Percentiles rank a stretch among this genome's conserved stretches.
Conservation (phyloP, 2,888 invertebrate genomes). For the Ptychoptera albimana region DNA sequence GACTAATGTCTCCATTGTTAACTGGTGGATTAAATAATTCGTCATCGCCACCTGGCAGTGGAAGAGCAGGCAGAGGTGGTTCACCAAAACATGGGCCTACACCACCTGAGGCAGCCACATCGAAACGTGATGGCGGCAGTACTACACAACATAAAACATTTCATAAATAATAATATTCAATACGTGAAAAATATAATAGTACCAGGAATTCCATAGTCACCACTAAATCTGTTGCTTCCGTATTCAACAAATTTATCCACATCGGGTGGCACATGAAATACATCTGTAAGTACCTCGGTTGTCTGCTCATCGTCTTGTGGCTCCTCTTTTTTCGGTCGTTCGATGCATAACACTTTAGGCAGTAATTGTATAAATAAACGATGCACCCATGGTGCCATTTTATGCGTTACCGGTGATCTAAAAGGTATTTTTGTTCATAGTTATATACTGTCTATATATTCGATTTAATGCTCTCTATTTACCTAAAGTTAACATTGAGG, state of each 20-base stretch:
- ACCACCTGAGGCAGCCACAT: slow-evolving; percentile 48
- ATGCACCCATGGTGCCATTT: slow-evolving; percentile 83
- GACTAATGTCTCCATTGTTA: slow-evolving; percentile 34
- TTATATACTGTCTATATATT: neutral
- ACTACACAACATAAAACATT: slow-evolving; percentile 19
- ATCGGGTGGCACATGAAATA: slow-evolving; percentile 51
- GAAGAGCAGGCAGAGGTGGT: slow-evolving; percentile 49
- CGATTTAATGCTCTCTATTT: slow-evolving; percentile 8
- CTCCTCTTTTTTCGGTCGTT: slow-evolving; percentile 70
- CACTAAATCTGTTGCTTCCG: slow-evolving; percentile 42
- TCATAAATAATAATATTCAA: slow-evolving; percentile 1
- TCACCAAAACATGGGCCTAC: slow-evolving; percentile 49
- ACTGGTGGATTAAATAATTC: slow-evolving; percentile 64
- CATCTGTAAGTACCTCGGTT: slow-evolving; percentile 60
- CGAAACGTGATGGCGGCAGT: slow-evolving; percentile 36
- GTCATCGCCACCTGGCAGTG: slow-evolving; percentile 62
- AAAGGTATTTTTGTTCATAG: neutral
- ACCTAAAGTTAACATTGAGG: slow-evolving; percentile 77
- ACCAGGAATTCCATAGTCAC: slow-evolving; percentile 58
- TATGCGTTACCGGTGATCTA: slow-evolving; percentile 80
- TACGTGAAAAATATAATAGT: slow-evolving; percentile 9
- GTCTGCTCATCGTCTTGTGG: slow-evolving; percentile 39
- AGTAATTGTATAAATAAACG: slow-evolving; percentile 71
- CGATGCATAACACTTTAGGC: slow-evolving; percentile 74
- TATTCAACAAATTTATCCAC: slow-evolving; percentile 47